Evolutionary conservation across 2,888 invertebrate species (phyloP).

Genomic region (Chymomyza fuscimana): DNA sequence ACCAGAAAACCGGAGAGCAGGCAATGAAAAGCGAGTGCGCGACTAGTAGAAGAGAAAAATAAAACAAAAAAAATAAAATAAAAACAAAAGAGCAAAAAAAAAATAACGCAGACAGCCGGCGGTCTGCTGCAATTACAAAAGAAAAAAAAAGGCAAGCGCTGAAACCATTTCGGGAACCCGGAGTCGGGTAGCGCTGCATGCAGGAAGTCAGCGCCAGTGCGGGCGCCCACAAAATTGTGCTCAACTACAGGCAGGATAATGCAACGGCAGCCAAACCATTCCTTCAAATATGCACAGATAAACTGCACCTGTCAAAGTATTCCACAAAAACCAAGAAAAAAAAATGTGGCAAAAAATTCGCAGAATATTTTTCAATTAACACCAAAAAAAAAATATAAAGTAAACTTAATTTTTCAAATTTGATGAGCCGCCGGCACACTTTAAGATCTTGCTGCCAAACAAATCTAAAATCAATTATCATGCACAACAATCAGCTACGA

Average conservation of each 20-base stretch:
- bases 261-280: neutral
- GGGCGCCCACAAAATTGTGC: neutral
- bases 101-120: conserved; percentile 1
- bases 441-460: neutral
- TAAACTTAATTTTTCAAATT: neutral
- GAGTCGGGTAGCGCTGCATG: neutral
- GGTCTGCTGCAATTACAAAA: conserved; percentile 8
- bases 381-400: conserved; percentile 19
- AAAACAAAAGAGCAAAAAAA: conserved; percentile 1
- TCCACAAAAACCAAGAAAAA: neutral
- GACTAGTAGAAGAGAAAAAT: conserved; percentile 23
- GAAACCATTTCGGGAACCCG: neutral
- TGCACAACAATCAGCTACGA: conserved; percentile 2
- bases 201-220: neutral
- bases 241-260: conserved; percentile 9
- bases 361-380: conserved; percentile 49
- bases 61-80: neutral
- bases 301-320: conserved; percentile 35
- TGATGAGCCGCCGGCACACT: neutral
- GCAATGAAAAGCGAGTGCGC: conserved; percentile 60
- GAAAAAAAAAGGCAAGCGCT: neutral
- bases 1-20: conserved; percentile 24
- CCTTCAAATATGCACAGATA: too few relatives aligned
- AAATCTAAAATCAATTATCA: conserved; percentile 23
- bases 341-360: conserved; percentile 21